Conservation (phyloP, 2,888 invertebrate species). For the Hartigia nigra region DNA sequence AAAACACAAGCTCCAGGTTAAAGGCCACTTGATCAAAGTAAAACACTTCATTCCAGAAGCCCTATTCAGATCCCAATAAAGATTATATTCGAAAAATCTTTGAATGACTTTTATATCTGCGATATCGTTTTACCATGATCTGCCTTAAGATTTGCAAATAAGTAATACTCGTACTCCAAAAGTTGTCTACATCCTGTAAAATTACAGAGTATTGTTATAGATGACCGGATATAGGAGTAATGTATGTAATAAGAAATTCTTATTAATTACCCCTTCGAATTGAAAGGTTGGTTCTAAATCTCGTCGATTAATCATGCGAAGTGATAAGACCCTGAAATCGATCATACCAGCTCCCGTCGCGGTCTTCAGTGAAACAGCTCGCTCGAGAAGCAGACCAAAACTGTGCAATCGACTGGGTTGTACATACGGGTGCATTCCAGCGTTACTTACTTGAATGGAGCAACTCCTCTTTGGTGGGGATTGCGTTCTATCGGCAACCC, state of each 20-base stretch:
- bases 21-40: background rate
- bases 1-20: background rate
- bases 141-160: no score
- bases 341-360: background rate
- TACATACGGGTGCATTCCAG: background rate
- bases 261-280: background rate
- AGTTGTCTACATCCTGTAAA: background rate
- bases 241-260: background rate
- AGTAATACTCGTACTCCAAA: background rate
- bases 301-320: background rate
- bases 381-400: background rate
- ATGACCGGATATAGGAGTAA: no score
- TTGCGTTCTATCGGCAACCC: background rate
- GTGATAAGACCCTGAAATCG: background rate
- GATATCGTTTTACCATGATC: background rate
- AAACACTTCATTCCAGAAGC: background rate
- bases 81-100: background rate
- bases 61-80: background rate
- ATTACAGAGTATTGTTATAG: background rate
- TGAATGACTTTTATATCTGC: background rate
- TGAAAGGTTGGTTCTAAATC: background rate
- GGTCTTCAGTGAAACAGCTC: background rate
- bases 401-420: background rate
- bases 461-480: background rate
- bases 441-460: background rate